Percentiles rank a stretch among this genome's conserved stretches.
Evolutionary conservation across 2,113 vertebrate species (phyloP).

Genomic region (Elanus axillaris): DNA sequence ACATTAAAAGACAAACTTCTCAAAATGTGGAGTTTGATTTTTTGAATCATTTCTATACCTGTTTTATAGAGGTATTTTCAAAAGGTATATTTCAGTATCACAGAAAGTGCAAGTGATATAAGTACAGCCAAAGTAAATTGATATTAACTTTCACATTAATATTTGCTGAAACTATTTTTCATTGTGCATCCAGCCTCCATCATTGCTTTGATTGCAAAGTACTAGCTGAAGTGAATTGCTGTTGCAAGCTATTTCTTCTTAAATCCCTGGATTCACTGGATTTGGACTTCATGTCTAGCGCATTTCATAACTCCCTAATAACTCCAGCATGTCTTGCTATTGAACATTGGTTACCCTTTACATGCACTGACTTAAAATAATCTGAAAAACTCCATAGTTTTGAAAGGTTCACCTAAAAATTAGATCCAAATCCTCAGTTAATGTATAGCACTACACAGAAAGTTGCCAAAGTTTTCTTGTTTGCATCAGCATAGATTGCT

Average conservation of each 20-base stretch:
- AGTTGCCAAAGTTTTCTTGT: neutral
- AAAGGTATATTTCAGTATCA: neutral
- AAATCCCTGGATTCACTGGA: neutral
- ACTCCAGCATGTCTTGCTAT: neutral
- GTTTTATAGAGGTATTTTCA: neutral
- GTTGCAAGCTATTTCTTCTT: neutral
- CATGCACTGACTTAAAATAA: neutral
- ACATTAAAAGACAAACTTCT: neutral
- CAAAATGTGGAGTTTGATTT: neutral
- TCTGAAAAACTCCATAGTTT: neutral
- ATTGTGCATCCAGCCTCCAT: neutral
- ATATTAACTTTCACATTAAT: neutral
- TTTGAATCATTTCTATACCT: neutral
- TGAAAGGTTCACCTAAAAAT: neutral
- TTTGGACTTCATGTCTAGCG: slow-evolving; percentile 14
- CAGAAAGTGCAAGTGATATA: neutral
- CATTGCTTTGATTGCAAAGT: neutral
- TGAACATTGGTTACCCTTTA: neutral
- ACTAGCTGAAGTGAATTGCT: neutral
- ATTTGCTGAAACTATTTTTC: slow-evolving; percentile 22
- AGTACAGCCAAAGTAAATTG: neutral
- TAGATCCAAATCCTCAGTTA: neutral
- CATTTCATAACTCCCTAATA: slow-evolving; percentile 25
- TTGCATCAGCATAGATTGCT: neutral
- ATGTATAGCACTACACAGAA: neutral